phyloP scores from a whole-genome alignment of 2,888 invertebrate genomes.

The Anorthoa munda region DNA sequence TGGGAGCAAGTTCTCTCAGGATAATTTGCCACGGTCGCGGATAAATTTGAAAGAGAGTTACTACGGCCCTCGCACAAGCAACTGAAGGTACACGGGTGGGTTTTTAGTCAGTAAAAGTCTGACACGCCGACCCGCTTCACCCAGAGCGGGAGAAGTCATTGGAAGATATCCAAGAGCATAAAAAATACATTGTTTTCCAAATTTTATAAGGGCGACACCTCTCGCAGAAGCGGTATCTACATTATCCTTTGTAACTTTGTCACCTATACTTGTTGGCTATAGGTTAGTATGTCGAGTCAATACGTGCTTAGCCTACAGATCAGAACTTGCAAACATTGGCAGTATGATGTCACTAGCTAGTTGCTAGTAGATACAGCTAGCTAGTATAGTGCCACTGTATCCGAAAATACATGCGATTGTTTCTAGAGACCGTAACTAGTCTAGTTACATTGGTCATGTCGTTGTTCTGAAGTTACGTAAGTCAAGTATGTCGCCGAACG shows the following conservation, averaged over 20 bases:
- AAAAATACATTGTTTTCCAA: background rate
- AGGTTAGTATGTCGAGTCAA: slow-evolving; percentile 65
- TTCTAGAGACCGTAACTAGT: slow-evolving; percentile 62
- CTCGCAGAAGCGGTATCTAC: background rate
- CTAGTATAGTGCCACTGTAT: slow-evolving; percentile 32
- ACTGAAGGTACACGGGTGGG: too few relatives aligned
- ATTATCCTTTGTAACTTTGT: slow-evolving; percentile 37
- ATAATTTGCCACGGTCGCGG: too few relatives aligned
- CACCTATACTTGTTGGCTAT: slow-evolving; percentile 47
- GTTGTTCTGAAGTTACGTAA: slow-evolving; percentile 76
- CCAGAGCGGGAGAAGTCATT: too few relatives aligned
- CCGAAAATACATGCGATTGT: slow-evolving; percentile 70
- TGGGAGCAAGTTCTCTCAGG: background rate
- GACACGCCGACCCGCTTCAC: too few relatives aligned
- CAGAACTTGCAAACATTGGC: slow-evolving; percentile 65
- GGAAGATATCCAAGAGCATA: too few relatives aligned
- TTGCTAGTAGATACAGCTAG: background rate
- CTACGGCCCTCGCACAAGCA: too few relatives aligned
- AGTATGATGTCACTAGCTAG: slow-evolving; percentile 69
- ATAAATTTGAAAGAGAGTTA: too few relatives aligned
- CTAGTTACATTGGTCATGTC: slow-evolving; percentile 74
- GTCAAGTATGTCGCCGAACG: slow-evolving; percentile 63
- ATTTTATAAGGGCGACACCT: background rate
- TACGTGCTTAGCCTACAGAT: slow-evolving; percentile 55
- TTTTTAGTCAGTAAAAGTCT: too few relatives aligned